A percentile compares a stretch with the other conserved stretches of the same genome.
phyloP scores from a whole-genome alignment of 2,888 invertebrate genomes.

The Acrocera orbiculus region DNA sequence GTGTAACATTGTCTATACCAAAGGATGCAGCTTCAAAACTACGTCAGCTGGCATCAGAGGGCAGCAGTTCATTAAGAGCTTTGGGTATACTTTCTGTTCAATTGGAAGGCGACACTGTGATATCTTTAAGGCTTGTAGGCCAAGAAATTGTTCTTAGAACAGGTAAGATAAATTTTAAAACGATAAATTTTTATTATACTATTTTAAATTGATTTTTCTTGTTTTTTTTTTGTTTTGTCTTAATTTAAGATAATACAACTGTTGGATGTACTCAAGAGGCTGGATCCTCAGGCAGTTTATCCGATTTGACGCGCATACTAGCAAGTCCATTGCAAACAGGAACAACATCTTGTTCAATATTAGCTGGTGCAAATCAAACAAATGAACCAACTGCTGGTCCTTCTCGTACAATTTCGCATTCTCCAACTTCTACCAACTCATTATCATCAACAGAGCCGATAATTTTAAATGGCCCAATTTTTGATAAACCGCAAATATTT shows the following conservation, averaged over 20 bases:
- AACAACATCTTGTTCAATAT: constrained; percentile 8
- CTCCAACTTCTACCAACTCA: constrained; percentile 15
- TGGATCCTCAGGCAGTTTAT: constrained; percentile 18
- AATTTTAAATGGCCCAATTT: constrained; percentile 11
- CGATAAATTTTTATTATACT: not conserved
- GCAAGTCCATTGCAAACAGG: constrained; percentile 11
- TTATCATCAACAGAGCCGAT: constrained; percentile 7
- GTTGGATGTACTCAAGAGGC: constrained; percentile 20
- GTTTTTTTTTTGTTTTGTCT: too few relatives aligned
- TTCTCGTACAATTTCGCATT: constrained; percentile 2
- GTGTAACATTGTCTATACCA: constrained; percentile 94
- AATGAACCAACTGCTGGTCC: constrained; percentile 1
- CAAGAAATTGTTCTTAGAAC: constrained; percentile 53
- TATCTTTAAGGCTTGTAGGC: constrained; percentile 49
- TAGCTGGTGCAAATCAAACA: not conserved
- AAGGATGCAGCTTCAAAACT: constrained; percentile 85
- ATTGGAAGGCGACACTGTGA: constrained; percentile 74
- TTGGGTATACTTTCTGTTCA: constrained; percentile 92
- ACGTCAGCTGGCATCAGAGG: constrained; percentile 79
- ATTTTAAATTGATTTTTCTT: not conserved
- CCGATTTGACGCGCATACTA: constrained; percentile 18
- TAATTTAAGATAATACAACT: constrained; percentile 20
- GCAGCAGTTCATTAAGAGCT: constrained; percentile 71
- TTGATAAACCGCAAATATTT: constrained; percentile 29
- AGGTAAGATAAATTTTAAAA: constrained; percentile 14